Evolutionary conservation across 2,113 vertebrate species (phyloP).

Genomic region (Lethenteron camtschaticum): DNA sequence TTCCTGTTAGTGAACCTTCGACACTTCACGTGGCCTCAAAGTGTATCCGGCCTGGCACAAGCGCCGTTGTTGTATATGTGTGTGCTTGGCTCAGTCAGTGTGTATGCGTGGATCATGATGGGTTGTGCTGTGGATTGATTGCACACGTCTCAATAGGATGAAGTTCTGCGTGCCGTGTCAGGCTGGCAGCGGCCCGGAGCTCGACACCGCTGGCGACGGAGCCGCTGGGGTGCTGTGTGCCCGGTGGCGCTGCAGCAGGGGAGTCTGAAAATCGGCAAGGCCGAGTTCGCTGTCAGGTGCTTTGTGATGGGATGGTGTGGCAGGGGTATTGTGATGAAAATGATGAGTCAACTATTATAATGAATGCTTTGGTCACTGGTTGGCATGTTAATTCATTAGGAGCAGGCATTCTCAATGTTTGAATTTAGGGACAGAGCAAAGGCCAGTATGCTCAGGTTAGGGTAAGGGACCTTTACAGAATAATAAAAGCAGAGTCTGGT

Average conservation of each 20-base stretch:
- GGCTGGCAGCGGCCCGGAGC: constrained; percentile 25
- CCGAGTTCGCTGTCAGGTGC: constrained; percentile 48
- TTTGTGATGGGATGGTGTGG: background rate
- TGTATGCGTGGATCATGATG: no score
- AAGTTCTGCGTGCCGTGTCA: constrained; percentile 32
- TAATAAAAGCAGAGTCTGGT: background rate
- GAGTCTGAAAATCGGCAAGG: constrained; percentile 27
- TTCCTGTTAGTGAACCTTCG: no score
- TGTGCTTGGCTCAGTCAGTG: no score
- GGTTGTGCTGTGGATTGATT: no score
- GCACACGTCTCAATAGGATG: constrained; percentile 26
- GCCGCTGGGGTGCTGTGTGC: constrained; percentile 50
- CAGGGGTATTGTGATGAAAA: background rate
- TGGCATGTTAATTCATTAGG: background rate
- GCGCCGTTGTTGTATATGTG: no score
- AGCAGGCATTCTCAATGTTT: background rate
- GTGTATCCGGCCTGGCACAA: no score
- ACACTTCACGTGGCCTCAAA: no score
- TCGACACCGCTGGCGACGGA: constrained; percentile 53
- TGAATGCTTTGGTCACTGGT: background rate
- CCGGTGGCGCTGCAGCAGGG: constrained; percentile 61
- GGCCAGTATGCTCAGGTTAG: background rate
- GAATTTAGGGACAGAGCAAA: background rate
- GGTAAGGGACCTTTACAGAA: background rate
- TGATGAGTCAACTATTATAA: constrained; percentile 5